A percentile compares a stretch with the other conserved stretches of the same genome.
phyloP scores from a whole-genome alignment of 2,797 vertebrate genomes.

The Coranthus polyacanthus region DNA sequence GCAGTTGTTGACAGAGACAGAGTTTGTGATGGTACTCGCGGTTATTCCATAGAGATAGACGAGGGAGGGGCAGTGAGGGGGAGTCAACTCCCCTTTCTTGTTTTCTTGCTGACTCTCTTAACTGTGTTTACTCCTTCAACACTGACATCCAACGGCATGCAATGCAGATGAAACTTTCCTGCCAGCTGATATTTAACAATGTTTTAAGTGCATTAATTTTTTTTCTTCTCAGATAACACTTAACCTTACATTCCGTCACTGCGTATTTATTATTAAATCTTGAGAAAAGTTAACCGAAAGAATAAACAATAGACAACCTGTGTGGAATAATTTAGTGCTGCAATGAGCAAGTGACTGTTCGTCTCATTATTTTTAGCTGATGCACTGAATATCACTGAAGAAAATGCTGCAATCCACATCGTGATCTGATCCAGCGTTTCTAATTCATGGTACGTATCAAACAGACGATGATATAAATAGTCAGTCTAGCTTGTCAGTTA shows the following conservation, averaged over 20 bases:
- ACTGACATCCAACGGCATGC: constrained; percentile 67
- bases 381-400: background rate
- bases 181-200: constrained; percentile 45
- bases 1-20: constrained; percentile 83
- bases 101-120: constrained; percentile 80
- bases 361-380: background rate
- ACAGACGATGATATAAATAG: constrained; percentile 5
- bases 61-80: constrained; percentile 68
- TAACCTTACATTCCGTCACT: background rate
- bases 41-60: constrained; percentile 75
- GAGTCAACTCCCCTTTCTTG: constrained; percentile 62
- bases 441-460: constrained; percentile 7
- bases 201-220: constrained; percentile 25
- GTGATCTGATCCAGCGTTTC: constrained; percentile 24
- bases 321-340: background rate
- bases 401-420: background rate
- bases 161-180: constrained; percentile 69
- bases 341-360: background rate
- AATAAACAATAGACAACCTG: too few species aligned
- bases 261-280: constrained; percentile 10
- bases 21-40: constrained; percentile 78
- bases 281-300: background rate
- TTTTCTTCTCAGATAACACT: background rate
- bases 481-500: constrained; percentile 14
- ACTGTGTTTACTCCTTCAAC: constrained; percentile 82